Evolutionary conservation across 2,888 invertebrate genomes (phyloP).

Genomic region (Orgyia antiqua): DNA sequence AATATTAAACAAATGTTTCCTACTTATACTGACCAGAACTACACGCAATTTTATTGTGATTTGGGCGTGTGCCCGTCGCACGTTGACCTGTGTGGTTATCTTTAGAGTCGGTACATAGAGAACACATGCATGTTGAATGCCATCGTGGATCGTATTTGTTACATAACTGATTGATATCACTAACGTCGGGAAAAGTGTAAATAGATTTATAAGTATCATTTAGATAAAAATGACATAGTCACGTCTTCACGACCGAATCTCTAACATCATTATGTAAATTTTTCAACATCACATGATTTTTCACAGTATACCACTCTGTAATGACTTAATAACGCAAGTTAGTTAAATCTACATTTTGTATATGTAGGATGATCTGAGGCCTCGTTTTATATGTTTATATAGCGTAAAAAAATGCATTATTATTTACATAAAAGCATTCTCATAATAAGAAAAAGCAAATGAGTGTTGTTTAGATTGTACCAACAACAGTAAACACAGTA

Average conservation of each 20-base stretch:
- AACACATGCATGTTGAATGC: conserved; percentile 52
- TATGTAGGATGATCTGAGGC: no score
- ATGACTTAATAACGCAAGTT: no score
- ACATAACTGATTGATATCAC: conserved; percentile 30
- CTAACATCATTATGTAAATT: not conserved
- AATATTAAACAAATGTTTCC: no score
- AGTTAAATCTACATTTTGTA: no score
- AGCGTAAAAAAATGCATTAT: no score
- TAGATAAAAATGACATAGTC: not conserved
- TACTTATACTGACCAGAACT: no score
- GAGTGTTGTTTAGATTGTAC: no score
- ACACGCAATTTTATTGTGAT: conserved; percentile 15
- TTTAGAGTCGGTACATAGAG: conserved; percentile 54
- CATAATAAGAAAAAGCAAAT: no score
- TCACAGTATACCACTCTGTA: no score
- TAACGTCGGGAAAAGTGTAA: conserved; percentile 4
- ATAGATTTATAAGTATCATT: not conserved
- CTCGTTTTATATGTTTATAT: no score
- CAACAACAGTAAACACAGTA: conserved; percentile 21
- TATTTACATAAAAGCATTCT: no score
- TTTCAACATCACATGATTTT: no score
- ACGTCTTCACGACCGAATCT: not conserved
- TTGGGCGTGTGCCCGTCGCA: conserved; percentile 55
- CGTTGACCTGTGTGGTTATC: conserved; percentile 56
- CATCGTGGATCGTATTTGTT: conserved; percentile 38